phyloP scores from a whole-genome alignment of 2,888 invertebrate genomes.

The Plagodis pulveraria region DNA sequence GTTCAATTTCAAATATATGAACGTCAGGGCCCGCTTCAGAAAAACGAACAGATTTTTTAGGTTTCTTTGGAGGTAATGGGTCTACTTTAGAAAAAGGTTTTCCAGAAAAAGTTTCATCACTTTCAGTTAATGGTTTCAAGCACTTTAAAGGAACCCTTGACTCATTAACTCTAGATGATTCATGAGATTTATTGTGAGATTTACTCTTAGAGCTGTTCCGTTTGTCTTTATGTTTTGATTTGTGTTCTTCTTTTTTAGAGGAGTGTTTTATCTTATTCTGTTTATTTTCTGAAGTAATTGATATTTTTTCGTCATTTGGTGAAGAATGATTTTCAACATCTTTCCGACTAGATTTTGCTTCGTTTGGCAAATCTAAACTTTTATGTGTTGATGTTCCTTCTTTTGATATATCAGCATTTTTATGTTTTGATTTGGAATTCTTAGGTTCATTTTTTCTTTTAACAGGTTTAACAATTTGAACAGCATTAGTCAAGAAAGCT shows the following conservation, averaged over 20 bases:
- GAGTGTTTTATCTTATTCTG: slow-evolving; percentile 27
- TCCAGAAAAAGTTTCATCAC: slow-evolving; percentile 50
- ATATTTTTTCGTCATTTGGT: slow-evolving; percentile 25
- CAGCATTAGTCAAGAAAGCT: slow-evolving; percentile 77
- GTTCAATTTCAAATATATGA: slow-evolving; percentile 66
- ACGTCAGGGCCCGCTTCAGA: slow-evolving; percentile 56
- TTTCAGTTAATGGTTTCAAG: slow-evolving; percentile 57
- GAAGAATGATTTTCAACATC: slow-evolving; percentile 7
- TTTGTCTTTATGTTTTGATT: slow-evolving; percentile 25
- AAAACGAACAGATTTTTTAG: slow-evolving; percentile 66
- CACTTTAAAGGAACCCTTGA: slow-evolving; percentile 55
- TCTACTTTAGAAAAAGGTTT: slow-evolving; percentile 67
- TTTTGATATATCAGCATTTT: slow-evolving; percentile 4
- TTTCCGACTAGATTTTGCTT: slow-evolving; percentile 34
- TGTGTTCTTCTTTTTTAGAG: slow-evolving; percentile 15
- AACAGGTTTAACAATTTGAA: slow-evolving; percentile 53
- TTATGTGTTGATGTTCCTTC: slow-evolving; percentile 26
- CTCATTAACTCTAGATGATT: slow-evolving; percentile 34
- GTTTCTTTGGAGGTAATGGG: slow-evolving; percentile 53
- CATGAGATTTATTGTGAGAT: slow-evolving; percentile 26
- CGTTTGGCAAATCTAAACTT: slow-evolving; percentile 44
- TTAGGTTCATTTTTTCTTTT: slow-evolving; percentile 49
- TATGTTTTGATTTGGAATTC: slow-evolving; percentile 34
- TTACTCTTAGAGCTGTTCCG: slow-evolving; percentile 12
- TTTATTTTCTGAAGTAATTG: slow-evolving; percentile 22